Base-by-base conservation (phyloP, 2,888 invertebrate species). In the Apodemia duryi region DNA sequence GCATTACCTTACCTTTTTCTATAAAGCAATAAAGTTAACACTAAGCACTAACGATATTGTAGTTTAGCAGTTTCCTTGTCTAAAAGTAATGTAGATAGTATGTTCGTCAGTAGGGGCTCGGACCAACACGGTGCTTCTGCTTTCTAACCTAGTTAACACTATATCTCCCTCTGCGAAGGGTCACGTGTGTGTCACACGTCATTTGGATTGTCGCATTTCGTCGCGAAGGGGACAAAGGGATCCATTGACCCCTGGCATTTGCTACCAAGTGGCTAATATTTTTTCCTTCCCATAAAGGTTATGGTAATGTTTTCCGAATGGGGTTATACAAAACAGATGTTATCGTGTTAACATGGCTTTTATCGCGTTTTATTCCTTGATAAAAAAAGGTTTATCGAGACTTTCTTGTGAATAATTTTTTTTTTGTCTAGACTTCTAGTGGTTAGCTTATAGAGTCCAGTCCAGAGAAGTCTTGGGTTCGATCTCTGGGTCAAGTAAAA, bases 161-260 rank as follows among this genome's bases (percentile, higher is more conserved):
- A 71, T 73, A 71, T 74, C 72, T 49, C 66, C 51, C 61, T 62
- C 61, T 62, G 70, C 68, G 70, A 68, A 67, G 79, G 75, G 78
- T 79, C 88, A 87, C 88, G 90, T 87, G 80, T 77, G 75, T 88
- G 90, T 91, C 91, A 88, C 91, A 87, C 87, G 84, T 91, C 90
- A 89, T 91, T 87, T 82, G 78, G 81, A 82, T 80, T 84, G 88
- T 85, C 89, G 88, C 91, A 88, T 92, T 92, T 92, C 92, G 92
- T 92, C 91, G 86, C 85, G 71, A 76, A 80, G 80, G 81, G 79
- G 72, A 67, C 67, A 68, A 67, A 68, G 70, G 73, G 32, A 54
- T 29, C 57, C 57, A 79, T 83, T 86, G 86, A 86, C 87, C 88
- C 86, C 74, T 70, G 74, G 69, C 73, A 73, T 75, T 78, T 75